Conservation (phyloP, 2,888 invertebrate genomes). For the Meiosimyza decipiens region DNA sequence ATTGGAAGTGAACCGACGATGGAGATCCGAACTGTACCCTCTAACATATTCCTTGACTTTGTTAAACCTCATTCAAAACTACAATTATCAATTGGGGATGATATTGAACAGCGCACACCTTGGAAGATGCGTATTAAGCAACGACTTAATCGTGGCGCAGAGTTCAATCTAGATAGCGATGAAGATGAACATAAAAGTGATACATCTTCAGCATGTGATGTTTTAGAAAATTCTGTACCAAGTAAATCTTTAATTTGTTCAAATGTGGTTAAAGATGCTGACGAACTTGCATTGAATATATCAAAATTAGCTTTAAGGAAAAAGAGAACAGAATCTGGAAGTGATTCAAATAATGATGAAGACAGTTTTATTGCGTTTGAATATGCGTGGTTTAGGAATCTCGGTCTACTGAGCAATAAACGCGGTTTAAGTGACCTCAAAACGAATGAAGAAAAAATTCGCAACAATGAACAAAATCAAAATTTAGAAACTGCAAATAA, state of each 20-base stretch:
- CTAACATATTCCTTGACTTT: not conserved
- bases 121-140: slow-evolving; percentile 24
- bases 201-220: not conserved
- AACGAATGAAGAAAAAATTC: not conserved
- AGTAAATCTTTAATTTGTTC: not conserved
- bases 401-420: slow-evolving; percentile 6
- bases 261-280: not conserved
- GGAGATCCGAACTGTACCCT: too few species aligned
- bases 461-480: not conserved
- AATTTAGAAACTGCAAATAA: not conserved
- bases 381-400: slow-evolving; percentile 1
- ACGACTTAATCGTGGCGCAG: slow-evolving; percentile 13
- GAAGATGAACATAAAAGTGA: not conserved
- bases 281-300: slow-evolving; percentile 24
- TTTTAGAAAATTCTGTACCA: not conserved
- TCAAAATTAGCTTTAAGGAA: slow-evolving; percentile 25
- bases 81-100: not conserved
- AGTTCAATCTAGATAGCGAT: slow-evolving; percentile 13
- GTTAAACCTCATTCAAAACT: too few species aligned
- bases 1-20: too few species aligned
- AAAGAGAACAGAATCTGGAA: not conserved
- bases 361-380: not conserved
- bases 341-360: not conserved
- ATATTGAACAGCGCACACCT: slow-evolving; percentile 8
- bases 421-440: not conserved